These are phyloP conservation scores for Zaprionus ornatus DNA, from an alignment of 1,140 invertebrate genomes.

Conservation along the genomic window DNA sequence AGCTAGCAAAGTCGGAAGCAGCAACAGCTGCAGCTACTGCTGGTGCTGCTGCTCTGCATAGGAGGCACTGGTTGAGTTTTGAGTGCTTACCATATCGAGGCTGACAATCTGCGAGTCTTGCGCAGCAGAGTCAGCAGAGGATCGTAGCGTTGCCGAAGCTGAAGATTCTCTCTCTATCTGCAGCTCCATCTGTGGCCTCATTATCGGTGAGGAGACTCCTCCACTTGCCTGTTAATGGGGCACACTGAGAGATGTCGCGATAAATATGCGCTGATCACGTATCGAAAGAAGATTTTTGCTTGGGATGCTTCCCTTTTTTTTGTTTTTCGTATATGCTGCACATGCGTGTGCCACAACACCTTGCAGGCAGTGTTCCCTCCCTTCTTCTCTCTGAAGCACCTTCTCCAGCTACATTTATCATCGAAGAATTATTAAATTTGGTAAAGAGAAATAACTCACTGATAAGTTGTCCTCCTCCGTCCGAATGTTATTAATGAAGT, in stretches of 20 bases:
- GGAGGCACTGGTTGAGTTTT: slow-evolving; percentile 64
- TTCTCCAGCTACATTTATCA: slow-evolving; percentile 62
- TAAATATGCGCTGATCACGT: slow-evolving; percentile 80
- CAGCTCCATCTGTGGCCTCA: slow-evolving; percentile 71
- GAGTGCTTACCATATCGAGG: slow-evolving; percentile 77
- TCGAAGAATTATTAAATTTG: slow-evolving; percentile 44
- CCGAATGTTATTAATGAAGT: slow-evolving; percentile 66
- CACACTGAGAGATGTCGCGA: slow-evolving; percentile 58
- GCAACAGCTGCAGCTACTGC: background rate
- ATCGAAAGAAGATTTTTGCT: slow-evolving; percentile 55
- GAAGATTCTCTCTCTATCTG: slow-evolving; percentile 64
- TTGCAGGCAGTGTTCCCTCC: background rate
- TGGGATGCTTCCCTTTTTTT: background rate
- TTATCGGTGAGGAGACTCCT: slow-evolving; percentile 46
- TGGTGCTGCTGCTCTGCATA: slow-evolving; percentile 70
- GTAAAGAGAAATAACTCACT: slow-evolving; percentile 12
- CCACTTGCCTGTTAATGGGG: slow-evolving; percentile 65
- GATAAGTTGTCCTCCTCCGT: slow-evolving; percentile 26
- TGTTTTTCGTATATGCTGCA: slow-evolving; percentile 22
- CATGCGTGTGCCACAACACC: slow-evolving; percentile 50
- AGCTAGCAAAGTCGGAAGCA: background rate
- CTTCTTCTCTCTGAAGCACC: slow-evolving; percentile 5
- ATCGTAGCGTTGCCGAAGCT: background rate
- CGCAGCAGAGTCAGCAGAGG: background rate
- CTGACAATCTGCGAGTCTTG: slow-evolving; percentile 45